A percentile compares a stretch with the other conserved stretches of the same genome.
Evolutionary conservation across 2,888 invertebrate species (phyloP).

Genomic region (Anagyrus pseudococci): DNA sequence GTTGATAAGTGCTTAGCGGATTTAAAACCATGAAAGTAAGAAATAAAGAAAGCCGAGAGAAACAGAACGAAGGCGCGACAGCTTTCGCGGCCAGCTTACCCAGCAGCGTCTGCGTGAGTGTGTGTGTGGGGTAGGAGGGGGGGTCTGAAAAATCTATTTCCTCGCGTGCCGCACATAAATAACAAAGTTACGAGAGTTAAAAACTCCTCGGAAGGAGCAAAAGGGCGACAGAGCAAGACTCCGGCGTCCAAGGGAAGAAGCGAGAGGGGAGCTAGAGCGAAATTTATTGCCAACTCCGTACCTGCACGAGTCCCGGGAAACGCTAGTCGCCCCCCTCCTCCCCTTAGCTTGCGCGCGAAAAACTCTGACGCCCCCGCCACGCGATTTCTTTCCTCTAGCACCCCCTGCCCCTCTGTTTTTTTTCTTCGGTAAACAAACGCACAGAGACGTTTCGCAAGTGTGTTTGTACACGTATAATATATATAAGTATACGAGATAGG

Average conservation of each 20-base stretch:
- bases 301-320: neutral
- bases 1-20: too few species aligned
- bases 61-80: conserved; percentile 12
- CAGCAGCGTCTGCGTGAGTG: too few species aligned
- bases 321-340: neutral
- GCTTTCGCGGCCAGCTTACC: conserved; percentile 10
- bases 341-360: neutral
- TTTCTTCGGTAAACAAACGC: conserved; percentile 24
- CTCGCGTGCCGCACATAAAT: conserved; percentile 56
- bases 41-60: neutral
- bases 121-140: neutral
- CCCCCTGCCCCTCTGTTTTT: neutral
- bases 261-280: conserved; percentile 34
- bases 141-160: conserved; percentile 52
- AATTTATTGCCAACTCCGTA: conserved; percentile 45
- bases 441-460: conserved; percentile 26
- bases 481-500: conserved; percentile 25
- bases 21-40: conserved; percentile 1
- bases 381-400: neutral
- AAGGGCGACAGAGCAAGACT: conserved; percentile 45
- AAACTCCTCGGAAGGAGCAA: conserved; percentile 46
- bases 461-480: too few species aligned
- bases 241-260: too few species aligned
- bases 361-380: too few species aligned
- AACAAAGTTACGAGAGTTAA: conserved; percentile 58